A percentile compares a stretch with the other conserved stretches of the same genome.
phyloP scores from a whole-genome alignment of 2,888 invertebrate species.

The Caenorhabditis sp. region DNA sequence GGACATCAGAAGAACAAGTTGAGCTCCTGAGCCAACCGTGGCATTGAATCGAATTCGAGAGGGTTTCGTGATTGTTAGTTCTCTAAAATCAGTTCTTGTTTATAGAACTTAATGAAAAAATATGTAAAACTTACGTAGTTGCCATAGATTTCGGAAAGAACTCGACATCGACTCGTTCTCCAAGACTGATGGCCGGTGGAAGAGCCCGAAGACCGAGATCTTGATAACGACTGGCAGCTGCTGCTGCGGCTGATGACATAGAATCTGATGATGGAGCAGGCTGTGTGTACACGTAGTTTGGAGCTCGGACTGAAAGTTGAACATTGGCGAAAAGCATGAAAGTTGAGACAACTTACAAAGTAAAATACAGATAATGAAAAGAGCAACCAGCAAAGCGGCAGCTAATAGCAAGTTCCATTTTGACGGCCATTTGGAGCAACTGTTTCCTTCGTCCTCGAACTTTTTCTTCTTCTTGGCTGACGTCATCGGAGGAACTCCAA shows the following conservation, averaged over 20 bases:
- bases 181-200: slow-evolving; percentile 73
- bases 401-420: slow-evolving; percentile 61
- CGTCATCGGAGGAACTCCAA: slow-evolving; percentile 19
- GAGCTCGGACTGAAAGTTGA: slow-evolving; percentile 70
- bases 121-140: slow-evolving; percentile 67
- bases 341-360: slow-evolving; percentile 64
- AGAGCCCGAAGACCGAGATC: slow-evolving; percentile 71
- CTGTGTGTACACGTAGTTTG: slow-evolving; percentile 71
- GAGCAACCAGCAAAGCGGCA: slow-evolving; percentile 60
- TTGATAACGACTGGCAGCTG: slow-evolving; percentile 48
- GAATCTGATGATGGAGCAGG: slow-evolving; percentile 61
- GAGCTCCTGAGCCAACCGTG: slow-evolving; percentile 79
- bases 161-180: slow-evolving; percentile 75
- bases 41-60: slow-evolving; percentile 74
- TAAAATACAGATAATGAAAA: slow-evolving; percentile 68
- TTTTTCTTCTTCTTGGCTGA: slow-evolving; percentile 61
- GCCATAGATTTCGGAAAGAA: slow-evolving; percentile 74
- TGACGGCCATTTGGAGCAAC: slow-evolving; percentile 44
- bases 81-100: slow-evolving; percentile 55
- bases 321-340: not conserved
- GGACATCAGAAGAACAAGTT: slow-evolving; percentile 93
- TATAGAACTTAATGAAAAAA: not conserved
- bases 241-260: slow-evolving; percentile 45
- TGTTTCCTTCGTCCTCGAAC: slow-evolving; percentile 43
- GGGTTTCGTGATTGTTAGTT: slow-evolving; percentile 65